Evolutionary conservation across 2,888 invertebrate genomes (phyloP).

Genomic region (Alsophila aescularia): DNA sequence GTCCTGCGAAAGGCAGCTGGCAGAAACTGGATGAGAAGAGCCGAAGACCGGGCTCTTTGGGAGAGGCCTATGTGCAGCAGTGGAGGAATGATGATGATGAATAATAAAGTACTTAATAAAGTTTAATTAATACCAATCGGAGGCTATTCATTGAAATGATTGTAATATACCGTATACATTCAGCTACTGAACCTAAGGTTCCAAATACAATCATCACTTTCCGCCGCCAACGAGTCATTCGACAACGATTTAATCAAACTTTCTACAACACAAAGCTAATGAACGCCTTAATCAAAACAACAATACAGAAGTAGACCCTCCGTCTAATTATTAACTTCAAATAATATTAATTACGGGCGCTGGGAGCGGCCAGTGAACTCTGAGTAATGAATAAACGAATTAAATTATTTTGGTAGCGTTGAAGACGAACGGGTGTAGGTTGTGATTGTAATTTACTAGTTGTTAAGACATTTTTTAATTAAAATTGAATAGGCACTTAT

Average conservation of each 20-base stretch:
- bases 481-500: too few relatives aligned
- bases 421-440: constrained; percentile 6
- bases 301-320: constrained; percentile 37
- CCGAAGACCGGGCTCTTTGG: too few relatives aligned
- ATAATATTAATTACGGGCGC: constrained; percentile 41
- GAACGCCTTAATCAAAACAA: constrained; percentile 44
- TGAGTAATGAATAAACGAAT: constrained; percentile 15
- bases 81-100: too few relatives aligned
- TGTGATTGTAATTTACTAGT: not conserved
- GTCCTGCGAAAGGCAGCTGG: too few relatives aligned
- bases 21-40: too few relatives aligned
- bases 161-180: not conserved
- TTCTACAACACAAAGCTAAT: constrained; percentile 35
- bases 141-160: too few relatives aligned
- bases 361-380: constrained; percentile 24
- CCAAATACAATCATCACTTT: not conserved
- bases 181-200: not conserved
- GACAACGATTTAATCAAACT: constrained; percentile 28
- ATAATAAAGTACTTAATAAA: too few relatives aligned
- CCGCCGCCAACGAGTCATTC: constrained; percentile 13
- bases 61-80: too few relatives aligned
- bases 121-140: too few relatives aligned
- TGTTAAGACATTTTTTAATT: too few relatives aligned
- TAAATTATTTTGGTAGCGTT: constrained; percentile 13
- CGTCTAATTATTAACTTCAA: constrained; percentile 39